Base-by-base conservation (phyloP, 2,888 invertebrate genomes). In the Gnatocerus cornutus region DNA sequence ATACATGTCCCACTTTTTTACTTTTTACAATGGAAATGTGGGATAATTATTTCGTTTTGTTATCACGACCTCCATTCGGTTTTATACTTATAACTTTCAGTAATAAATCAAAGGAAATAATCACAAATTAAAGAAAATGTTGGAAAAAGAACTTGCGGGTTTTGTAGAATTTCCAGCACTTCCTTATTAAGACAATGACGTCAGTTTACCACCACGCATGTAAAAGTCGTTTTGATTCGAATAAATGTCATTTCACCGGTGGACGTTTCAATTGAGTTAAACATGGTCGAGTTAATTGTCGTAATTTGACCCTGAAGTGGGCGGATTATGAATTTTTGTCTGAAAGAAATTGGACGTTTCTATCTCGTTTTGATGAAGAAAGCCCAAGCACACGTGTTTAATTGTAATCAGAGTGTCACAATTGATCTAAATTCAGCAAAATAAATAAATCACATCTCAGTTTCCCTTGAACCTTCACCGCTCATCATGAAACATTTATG, bases 171-270 rank as follows among this genome's bases (percentile, higher is more conserved):
- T n/a, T 55, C 9, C 6, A 33, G 12, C 55, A 58, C 43, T 58
- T 58, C 58, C 58, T 58, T 58, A 58, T 58, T 58, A 58, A 58
- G 58, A 43, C 6, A 16, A 10, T 58, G 43, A 58, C 43, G 58
- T 58, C 58, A 58, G 2, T 13, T 45, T 30, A 45, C 58, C 39
- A 39, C 37, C 29, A 50, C 27, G 21, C 39, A 37, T 55, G 39
- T 56, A 41, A 21, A 21, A 21, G 21, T 21, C 21, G 21, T 21
- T 21, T 21, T 21, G 21, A 21, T 21, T 21, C 21, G 21, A 21
- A 21, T 21, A 21, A 21, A 21, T 21, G 21, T 21, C 21, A 21
- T 21, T 21, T 37, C 41, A 10, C 16, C 33, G 21, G 14, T 53
- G 41, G 56, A 41, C 56, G 56, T n/a, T 6, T 56, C 16, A 56